Evolutionary conservation across 2,797 vertebrate species (phyloP), one percentile per base, ranked within the genome.

Genomic region (Typhlichthys subterraneus): DNA sequence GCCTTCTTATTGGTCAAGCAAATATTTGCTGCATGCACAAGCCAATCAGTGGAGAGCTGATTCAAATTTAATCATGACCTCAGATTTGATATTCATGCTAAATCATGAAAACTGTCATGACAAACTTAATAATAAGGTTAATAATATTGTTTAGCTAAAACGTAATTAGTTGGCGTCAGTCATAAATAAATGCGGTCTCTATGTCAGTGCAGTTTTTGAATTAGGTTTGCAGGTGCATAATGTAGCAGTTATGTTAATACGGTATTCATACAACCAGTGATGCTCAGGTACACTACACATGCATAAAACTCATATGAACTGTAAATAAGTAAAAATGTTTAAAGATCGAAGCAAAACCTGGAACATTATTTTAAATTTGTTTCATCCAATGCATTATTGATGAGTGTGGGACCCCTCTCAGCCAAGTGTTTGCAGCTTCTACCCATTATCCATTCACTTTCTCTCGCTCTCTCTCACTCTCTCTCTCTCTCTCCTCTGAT

Each of bases 381-480:
- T 31, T 57, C 61, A 33, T 59, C 33, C 45, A 14, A 61, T 87
- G 49, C 42, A 72, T 85, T 84, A 75, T 84, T 83, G 64, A 79
- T 63, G 33, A 60, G 14, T 60, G 2, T 31, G 17, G 59, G 58
- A 4, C 29, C 52, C 63, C 17, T 71, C 47, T 64, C 69, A 49
- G 52, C 48, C 70, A 50, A 45, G 59, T 79, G 69, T 67, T 80
- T 66, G 38, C 58, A 1, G 4, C 45, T n/a, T 76, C 77, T 45
- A 12, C 45, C 38, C 38, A 9, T 42, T 53, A 17, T 67, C 46
- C 46, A 50, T 61, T 29, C 33, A n/a, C 55, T 46, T 47, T 70
- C 14, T 23, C 23, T 12, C 13, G 33, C 9, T n/a, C 53, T 12
- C 51, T 3, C 51, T 17, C 23, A 19, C 52, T 7, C 12, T 53